Evolutionary conservation across 2,797 vertebrate species (phyloP).

Genomic region (Triplophysa bombifrons): DNA sequence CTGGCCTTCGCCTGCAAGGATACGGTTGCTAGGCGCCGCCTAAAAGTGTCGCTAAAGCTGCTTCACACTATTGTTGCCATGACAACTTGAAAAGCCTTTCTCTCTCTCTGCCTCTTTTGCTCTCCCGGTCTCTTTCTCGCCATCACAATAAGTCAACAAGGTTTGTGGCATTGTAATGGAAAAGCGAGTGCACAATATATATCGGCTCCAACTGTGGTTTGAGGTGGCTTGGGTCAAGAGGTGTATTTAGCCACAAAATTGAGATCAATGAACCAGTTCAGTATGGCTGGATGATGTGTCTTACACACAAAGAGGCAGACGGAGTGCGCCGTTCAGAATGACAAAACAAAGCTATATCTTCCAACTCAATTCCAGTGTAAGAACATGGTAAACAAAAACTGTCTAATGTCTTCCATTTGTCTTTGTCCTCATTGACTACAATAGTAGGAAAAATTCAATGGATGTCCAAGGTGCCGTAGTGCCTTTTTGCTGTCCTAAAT

Average conservation of each 20-base stretch:
- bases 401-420: too few relatives aligned
- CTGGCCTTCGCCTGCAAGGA: conserved; percentile 55
- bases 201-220: conserved; percentile 9
- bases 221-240: conserved; percentile 29
- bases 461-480: too few relatives aligned
- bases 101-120: conserved; percentile 42
- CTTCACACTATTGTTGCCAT: conserved; percentile 59
- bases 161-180: conserved; percentile 38
- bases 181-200: conserved; percentile 25
- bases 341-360: background rate
- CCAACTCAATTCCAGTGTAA: background rate
- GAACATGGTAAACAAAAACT: background rate
- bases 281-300: conserved; percentile 18
- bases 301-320: conserved; percentile 1
- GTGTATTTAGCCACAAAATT: conserved; percentile 28
- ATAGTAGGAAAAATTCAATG: too few relatives aligned
- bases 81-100: conserved; percentile 57
- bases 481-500: too few relatives aligned
- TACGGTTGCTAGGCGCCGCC: conserved; percentile 61
- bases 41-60: conserved; percentile 57
- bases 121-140: conserved; percentile 37
- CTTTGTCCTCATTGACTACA: too few relatives aligned
- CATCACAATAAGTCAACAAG: conserved; percentile 39
- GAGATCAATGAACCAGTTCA: conserved; percentile 26
- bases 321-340: conserved; percentile 6